phyloP scores from a whole-genome alignment of 1,140 invertebrate species.

The Caenorhabditis latens region DNA sequence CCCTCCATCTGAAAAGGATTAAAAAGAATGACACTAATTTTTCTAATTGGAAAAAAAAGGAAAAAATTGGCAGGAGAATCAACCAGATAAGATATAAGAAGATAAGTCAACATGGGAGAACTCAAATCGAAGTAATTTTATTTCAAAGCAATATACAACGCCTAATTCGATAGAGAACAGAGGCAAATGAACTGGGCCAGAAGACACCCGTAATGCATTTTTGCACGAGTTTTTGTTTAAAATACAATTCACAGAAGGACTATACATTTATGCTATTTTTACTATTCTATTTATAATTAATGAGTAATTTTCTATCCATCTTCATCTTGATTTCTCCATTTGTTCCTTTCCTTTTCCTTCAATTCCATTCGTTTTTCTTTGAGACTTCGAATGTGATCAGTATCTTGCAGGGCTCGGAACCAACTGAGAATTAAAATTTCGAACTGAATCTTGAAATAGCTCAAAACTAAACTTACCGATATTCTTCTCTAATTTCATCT shows the following conservation, averaged over 20 bases:
- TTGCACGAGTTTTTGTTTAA: too few species aligned
- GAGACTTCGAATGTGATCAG: slow-evolving; percentile 39
- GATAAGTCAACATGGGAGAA: too few species aligned
- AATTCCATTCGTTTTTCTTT: slow-evolving; percentile 38
- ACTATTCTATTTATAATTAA: background rate
- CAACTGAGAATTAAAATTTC: slow-evolving; percentile 21
- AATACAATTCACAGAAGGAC: background rate
- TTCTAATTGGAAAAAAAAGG: background rate
- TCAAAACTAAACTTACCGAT: background rate
- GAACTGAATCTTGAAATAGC: background rate
- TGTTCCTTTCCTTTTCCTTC: slow-evolving; percentile 16
- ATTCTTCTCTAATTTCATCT: slow-evolving; percentile 42
- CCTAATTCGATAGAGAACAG: background rate
- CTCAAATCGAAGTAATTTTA: too few species aligned
- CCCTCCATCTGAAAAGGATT: slow-evolving; percentile 14
- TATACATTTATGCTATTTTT: background rate
- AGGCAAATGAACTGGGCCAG: background rate
- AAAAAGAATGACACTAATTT: background rate
- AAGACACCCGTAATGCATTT: background rate
- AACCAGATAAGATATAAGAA: background rate
- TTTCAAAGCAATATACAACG: too few species aligned
- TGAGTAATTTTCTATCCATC: background rate
- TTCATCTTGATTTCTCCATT: background rate
- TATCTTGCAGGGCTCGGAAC: slow-evolving; percentile 47
- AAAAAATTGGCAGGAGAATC: background rate